A percentile compares a stretch with the other conserved stretches of the same genome.
These are phyloP conservation scores for Apogon hyalosoma DNA, from an alignment of 2,797 vertebrate genomes.

Conservation along the genomic window DNA sequence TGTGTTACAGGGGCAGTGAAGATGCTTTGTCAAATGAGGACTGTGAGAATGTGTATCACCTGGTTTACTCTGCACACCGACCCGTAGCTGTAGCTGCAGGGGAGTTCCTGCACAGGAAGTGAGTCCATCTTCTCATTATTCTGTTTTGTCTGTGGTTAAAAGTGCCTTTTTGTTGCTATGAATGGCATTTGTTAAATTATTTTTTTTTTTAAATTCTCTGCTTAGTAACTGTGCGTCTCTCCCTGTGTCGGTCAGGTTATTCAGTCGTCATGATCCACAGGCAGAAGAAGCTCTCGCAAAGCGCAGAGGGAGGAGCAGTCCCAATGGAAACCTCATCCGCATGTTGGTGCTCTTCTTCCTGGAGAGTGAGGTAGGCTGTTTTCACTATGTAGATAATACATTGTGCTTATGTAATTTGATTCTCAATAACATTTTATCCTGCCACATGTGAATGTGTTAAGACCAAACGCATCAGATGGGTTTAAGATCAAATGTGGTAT, in stretches of 20 bases:
- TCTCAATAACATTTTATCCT: no score
- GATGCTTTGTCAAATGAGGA: constrained; percentile 97
- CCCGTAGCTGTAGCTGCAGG: constrained; percentile 96
- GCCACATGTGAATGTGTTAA: no score
- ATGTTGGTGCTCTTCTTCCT: constrained; percentile 99
- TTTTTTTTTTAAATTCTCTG: background rate
- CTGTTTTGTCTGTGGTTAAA: background rate
- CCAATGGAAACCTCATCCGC: constrained; percentile 96
- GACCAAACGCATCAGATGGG: no score
- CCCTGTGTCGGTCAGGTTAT: constrained; percentile 81
- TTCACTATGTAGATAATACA: no score
- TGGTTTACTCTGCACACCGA: constrained; percentile 96
- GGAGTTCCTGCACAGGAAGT: constrained; percentile 98
- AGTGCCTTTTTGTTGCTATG: no score
- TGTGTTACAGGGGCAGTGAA: constrained; percentile 91
- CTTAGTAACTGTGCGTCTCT: background rate
- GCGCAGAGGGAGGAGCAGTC: constrained; percentile 94
- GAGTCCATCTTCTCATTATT: constrained; percentile 57
- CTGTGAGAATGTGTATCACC: constrained; percentile 97
- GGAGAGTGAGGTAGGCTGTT: constrained; percentile 92
- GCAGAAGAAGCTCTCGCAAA: constrained; percentile 97
- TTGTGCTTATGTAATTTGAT: no score
- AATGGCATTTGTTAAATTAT: background rate
- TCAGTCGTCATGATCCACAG: constrained; percentile 96
- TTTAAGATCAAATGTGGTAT: no score